Conservation (phyloP, 2,888 invertebrate species). For the Pseudococcus viburni region DNA sequence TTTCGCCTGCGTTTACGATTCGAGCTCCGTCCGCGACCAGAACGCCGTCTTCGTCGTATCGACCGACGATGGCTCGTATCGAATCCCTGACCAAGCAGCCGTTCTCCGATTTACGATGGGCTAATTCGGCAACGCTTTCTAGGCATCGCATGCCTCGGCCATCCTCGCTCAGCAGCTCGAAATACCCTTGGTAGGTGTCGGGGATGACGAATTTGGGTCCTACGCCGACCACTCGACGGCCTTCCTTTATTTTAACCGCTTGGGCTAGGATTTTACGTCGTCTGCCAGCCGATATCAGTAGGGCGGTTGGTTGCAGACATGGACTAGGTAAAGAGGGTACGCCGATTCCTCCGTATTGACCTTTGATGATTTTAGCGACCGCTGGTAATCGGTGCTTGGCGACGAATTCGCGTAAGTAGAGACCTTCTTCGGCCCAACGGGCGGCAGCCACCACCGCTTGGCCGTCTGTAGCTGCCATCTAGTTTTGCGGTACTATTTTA, state of each 20-base stretch:
- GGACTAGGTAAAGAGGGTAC: slow-evolving; percentile 90
- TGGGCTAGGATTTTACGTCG: slow-evolving; percentile 88
- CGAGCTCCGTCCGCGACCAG: slow-evolving; percentile 80
- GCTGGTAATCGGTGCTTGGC: slow-evolving; percentile 83
- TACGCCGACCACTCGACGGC: slow-evolving; percentile 84
- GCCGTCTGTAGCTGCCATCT: slow-evolving; percentile 91
- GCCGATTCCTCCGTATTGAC: slow-evolving; percentile 92
- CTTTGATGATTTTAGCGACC: slow-evolving; percentile 92
- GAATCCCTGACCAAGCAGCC: slow-evolving; percentile 86
- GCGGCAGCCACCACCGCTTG: slow-evolving; percentile 91
- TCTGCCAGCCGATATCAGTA: slow-evolving; percentile 88
- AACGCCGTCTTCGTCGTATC: slow-evolving; percentile 76
- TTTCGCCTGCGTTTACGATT: slow-evolving; percentile 86
- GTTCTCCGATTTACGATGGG: slow-evolving; percentile 79
- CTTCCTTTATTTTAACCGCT: slow-evolving; percentile 91
- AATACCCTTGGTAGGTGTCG: slow-evolving; percentile 91
- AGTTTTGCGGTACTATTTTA: slow-evolving; percentile 80
- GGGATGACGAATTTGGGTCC: slow-evolving; percentile 91
- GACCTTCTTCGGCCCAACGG: slow-evolving; percentile 81
- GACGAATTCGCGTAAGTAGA: slow-evolving; percentile 82
- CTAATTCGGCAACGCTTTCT: slow-evolving; percentile 88
- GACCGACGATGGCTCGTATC: slow-evolving; percentile 77
- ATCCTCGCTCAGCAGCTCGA: slow-evolving; percentile 94
- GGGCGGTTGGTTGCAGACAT: slow-evolving; percentile 87
- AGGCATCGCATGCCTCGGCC: slow-evolving; percentile 92